phyloP scores from a whole-genome alignment of 2,113 vertebrate genomes.

The Marcusenius ussheri region DNA sequence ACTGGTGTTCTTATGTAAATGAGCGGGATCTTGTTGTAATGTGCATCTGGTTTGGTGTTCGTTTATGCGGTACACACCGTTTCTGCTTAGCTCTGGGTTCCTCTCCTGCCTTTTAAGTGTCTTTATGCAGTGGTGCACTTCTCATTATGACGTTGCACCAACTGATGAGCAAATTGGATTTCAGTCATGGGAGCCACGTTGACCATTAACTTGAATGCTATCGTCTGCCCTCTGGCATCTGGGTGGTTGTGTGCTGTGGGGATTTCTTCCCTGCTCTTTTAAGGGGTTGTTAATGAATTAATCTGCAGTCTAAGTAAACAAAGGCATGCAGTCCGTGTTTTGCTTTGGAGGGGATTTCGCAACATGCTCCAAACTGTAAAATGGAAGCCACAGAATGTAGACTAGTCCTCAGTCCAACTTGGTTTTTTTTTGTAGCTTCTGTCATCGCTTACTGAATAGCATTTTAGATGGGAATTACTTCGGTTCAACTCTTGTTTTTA shows the following conservation, averaged over 20 bases:
- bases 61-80: neutral
- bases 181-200: slow-evolving; percentile 23
- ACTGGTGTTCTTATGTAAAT: neutral
- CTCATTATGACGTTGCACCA: neutral
- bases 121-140: neutral
- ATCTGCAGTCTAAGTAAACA: slow-evolving; percentile 20
- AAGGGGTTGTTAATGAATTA: slow-evolving; percentile 22
- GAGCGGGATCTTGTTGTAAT: neutral
- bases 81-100: neutral
- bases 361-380: neutral
- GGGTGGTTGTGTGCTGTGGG: neutral
- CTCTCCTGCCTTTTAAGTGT: neutral
- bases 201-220: slow-evolving; percentile 23
- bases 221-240: neutral
- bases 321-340: neutral
- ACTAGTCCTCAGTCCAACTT: neutral
- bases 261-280: neutral
- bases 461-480: neutral
- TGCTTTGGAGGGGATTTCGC: neutral
- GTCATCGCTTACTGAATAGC: neutral
- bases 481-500: neutral
- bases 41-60: neutral
- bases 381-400: neutral
- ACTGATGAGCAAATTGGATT: neutral
- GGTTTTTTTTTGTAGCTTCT: neutral